phyloP scores from a whole-genome alignment of 2,113 vertebrate genomes.

The Agapornis roseicollis region DNA sequence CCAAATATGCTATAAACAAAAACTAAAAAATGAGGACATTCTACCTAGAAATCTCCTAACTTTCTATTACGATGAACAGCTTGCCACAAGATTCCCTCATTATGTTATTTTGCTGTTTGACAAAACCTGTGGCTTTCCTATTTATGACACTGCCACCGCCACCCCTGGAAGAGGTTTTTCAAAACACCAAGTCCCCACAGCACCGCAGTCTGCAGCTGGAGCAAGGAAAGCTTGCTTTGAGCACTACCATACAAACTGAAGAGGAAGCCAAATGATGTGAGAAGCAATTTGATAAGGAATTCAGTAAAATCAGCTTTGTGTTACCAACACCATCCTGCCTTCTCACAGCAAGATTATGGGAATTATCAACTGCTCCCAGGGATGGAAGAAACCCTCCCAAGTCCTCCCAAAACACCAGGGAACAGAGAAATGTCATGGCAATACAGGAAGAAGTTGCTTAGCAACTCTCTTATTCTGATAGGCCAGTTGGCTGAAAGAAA shows the following conservation, averaged over 20 bases:
- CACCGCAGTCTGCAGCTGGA: accelerated
- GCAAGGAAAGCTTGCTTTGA: background rate
- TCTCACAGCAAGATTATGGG: accelerated
- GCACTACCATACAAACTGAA: background rate
- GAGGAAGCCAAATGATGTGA: background rate
- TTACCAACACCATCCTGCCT: background rate
- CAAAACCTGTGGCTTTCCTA: background rate
- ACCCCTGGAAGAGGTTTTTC: background rate
- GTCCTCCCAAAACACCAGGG: background rate
- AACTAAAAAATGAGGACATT: background rate
- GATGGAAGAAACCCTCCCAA: background rate
- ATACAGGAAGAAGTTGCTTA: background rate
- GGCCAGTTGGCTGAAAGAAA: background rate
- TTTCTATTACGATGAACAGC: background rate
- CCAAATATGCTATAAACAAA: background rate
- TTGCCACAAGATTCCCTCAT: background rate
- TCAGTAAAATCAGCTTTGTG: background rate
- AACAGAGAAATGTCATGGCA: background rate
- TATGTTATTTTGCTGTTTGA: background rate
- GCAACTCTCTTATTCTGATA: background rate
- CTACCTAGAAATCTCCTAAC: background rate
- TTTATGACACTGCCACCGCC: background rate
- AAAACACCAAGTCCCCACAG: background rate
- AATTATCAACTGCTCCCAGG: background rate
- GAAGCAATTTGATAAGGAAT: background rate